phyloP scores from a whole-genome alignment of 2,888 invertebrate genomes.

The Lithophane ornitopus region DNA sequence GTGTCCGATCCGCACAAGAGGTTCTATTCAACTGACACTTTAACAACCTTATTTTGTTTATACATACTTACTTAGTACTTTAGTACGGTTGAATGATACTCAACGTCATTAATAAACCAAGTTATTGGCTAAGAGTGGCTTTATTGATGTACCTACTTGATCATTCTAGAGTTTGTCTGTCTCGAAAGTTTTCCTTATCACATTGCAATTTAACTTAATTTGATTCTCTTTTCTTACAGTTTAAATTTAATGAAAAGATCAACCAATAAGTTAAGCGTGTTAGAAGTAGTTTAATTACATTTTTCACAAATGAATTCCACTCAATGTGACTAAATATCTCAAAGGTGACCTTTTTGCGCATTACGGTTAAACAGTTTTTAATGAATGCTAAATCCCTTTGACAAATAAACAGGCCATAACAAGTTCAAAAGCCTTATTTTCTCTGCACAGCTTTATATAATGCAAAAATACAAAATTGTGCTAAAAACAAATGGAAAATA shows the following conservation, averaged over 20 bases:
- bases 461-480: slow-evolving; percentile 8
- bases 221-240: not conserved
- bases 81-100: slow-evolving; percentile 71
- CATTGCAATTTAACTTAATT: not conserved
- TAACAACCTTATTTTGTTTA: slow-evolving; percentile 83
- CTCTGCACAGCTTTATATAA: slow-evolving; percentile 1
- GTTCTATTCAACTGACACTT: slow-evolving; percentile 82
- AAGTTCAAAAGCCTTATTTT: slow-evolving; percentile 20
- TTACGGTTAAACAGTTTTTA: slow-evolving; percentile 24
- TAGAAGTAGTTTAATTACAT: not conserved
- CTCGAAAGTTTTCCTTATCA: not conserved
- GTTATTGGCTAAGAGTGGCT: slow-evolving; percentile 45
- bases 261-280: not conserved
- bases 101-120: slow-evolving; percentile 61
- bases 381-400: slow-evolving; percentile 24
- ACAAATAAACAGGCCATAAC: slow-evolving; percentile 11
- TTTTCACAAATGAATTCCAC: slow-evolving; percentile 10
- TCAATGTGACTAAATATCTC: not conserved
- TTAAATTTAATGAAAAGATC: not conserved
- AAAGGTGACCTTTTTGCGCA: slow-evolving; percentile 15
- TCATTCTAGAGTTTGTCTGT: slow-evolving; percentile 19
- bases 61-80: slow-evolving; percentile 78
- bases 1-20: slow-evolving; percentile 82
- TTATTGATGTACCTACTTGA: slow-evolving; percentile 37
- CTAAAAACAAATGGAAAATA: slow-evolving; percentile 26